Evolutionary conservation across 1,140 invertebrate genomes (phyloP).

Genomic region (Tribolium castaneum): DNA sequence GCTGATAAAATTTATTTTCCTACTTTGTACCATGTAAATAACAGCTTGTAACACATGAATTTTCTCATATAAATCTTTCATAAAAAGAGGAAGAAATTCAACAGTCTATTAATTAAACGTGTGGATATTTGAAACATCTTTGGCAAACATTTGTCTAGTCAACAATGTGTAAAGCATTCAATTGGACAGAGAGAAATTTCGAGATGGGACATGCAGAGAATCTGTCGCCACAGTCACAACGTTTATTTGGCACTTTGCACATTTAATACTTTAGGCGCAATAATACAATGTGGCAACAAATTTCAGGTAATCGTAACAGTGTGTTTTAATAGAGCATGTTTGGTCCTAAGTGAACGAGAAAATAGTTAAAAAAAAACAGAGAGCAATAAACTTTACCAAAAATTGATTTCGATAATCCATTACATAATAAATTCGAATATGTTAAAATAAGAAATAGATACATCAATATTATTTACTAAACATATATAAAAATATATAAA

Average conservation of each 20-base stretch:
- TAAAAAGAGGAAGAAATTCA: slow-evolving; percentile 41
- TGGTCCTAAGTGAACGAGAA: not conserved
- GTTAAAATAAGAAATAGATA: slow-evolving; percentile 7
- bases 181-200: slow-evolving; percentile 15
- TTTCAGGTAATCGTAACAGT: not conserved
- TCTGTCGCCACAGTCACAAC: slow-evolving; percentile 7
- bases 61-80: slow-evolving; percentile 32
- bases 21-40: slow-evolving; percentile 38
- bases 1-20: slow-evolving; percentile 29
- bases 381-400: not conserved
- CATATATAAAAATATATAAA: slow-evolving; percentile 30
- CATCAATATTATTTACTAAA: slow-evolving; percentile 5
- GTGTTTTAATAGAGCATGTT: not conserved
- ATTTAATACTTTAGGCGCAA: slow-evolving; percentile 14
- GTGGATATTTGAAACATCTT: slow-evolving; percentile 40
- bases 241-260: not conserved
- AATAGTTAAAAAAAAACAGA: not conserved
- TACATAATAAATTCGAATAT: slow-evolving; percentile 16
- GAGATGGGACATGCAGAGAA: slow-evolving; percentile 23
- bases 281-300: slow-evolving; percentile 14
- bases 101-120: slow-evolving; percentile 40
- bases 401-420: not conserved
- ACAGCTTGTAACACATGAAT: slow-evolving; percentile 37
- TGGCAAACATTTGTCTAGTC: slow-evolving; percentile 39
- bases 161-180: slow-evolving; percentile 27